phyloP scores from a whole-genome alignment of 2,888 invertebrate genomes.

The Antheraea yamamai region DNA sequence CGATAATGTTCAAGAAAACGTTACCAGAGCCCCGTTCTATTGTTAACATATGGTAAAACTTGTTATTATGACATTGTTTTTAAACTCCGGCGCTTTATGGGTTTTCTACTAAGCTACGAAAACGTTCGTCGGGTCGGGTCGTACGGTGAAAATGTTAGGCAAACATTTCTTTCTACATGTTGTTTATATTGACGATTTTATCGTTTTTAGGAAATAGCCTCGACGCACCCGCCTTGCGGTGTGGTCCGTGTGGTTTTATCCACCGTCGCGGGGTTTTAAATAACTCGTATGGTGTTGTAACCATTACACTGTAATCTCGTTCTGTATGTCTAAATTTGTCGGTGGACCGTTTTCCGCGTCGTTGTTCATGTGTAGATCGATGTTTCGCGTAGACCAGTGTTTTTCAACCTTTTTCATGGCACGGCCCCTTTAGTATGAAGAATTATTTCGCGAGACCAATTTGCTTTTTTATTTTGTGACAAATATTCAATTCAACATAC shows the following conservation, averaged over 20 bases:
- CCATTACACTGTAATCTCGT: slow-evolving; percentile 1
- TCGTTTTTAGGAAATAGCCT: slow-evolving; percentile 14
- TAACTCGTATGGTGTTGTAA: slow-evolving; percentile 1
- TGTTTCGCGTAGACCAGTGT: no score
- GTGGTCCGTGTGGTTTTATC: slow-evolving; percentile 11
- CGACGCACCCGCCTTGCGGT: not conserved
- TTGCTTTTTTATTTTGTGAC: no score
- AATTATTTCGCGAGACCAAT: no score
- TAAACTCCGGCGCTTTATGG: slow-evolving; percentile 16
- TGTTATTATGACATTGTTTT: slow-evolving; percentile 22
- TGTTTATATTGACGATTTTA: slow-evolving; percentile 14
- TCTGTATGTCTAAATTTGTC: not conserved
- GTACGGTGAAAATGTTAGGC: slow-evolving; percentile 15
- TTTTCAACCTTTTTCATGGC: no score
- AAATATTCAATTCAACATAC: no score
- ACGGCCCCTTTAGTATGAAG: no score
- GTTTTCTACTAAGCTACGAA: slow-evolving; percentile 10
- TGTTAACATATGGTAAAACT: slow-evolving; percentile 21
- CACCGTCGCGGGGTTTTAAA: not conserved
- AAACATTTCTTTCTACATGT: not conserved
- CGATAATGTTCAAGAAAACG: not conserved
- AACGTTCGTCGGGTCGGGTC: not conserved
- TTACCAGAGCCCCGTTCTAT: not conserved
- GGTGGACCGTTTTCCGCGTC: not conserved
- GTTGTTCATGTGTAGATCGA: not conserved